Evolutionary conservation across 2,888 invertebrate genomes (phyloP), one percentile per base, ranked within the genome.

Genomic region (Odontocolon sp.): DNA sequence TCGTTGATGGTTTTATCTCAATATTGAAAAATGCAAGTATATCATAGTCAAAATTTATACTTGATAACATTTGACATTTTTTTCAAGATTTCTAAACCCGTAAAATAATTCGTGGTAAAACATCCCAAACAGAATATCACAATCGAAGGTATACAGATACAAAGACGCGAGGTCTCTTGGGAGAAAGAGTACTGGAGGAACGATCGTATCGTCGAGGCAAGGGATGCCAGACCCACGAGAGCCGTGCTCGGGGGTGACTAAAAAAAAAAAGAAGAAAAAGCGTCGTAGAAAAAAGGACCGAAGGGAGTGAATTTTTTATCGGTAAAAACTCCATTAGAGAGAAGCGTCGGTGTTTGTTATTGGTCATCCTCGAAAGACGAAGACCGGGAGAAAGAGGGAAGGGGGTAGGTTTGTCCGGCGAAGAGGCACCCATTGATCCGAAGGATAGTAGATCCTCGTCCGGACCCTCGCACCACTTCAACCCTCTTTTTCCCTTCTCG

Each of bases 251-350:
- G 56, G 63, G 69, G 72, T 36, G 69, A 33, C 8, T 28, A 42
- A 68, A 66, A 66, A 79, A 57, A 57, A 70, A 71, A 71, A 71
- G 73, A 45, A 61, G 54, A 52, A 61, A 72, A 74, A 73, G 72
- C 82, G 77, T 74, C 78, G 79, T 78, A 81, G 84, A 84, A 85
- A 81, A 81, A 79, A 83, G 67, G 77, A 77, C 81, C 81, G 83
- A 85, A 85, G 82, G 84, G 86, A 87, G 87, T 89, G 88, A 88
- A 89, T 89, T 89, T 89, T 89, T 89, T 89, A 89, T 89, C 89
- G 87, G 88, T 89, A 87, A 89, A 89, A 89, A 89, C 89, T 89
- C 89, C 88, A 89, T 89, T 89, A 89, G 88, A 87, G 88, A 86
- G 86, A 81, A 83, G 79, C 81, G 84, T 81, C 87, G 85, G 88